Base-by-base conservation (phyloP, 1,140 invertebrate species). In the Elymnias hypermnestra region DNA sequence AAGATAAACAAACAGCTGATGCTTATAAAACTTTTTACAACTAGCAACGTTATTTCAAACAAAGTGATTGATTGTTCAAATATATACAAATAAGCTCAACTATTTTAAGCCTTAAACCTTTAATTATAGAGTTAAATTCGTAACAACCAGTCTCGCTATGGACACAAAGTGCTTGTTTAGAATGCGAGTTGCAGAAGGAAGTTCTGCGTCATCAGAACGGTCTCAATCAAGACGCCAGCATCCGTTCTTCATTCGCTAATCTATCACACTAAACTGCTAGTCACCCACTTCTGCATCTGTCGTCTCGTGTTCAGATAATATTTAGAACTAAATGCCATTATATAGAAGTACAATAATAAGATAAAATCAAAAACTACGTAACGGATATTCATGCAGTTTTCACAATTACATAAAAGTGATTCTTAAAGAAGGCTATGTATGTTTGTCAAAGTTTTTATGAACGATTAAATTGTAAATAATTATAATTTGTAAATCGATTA, bases 171-270 rank as follows among this genome's bases (percentile, higher is more conserved):
- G 33, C 10, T 18, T 36, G 19, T 10, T 36, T 3, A 36, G 21
- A 17, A 12, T 28, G 4, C 23, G 25, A 44, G 14, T 33, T 35
- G 28, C 28, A 46, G 46, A 48, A 64, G 66, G 61, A 63, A 52
- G 37, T 53, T 25, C 18, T 45, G 40, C 55, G 38, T 59, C 53
- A 45, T 46, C 47, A 54, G 35, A 69, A 50, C 58, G 57, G 55
- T 57, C 58, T 62, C 60, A 72, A 71, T 68, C 62, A 67, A 57
- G 60, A 58, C 46, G 54, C 47, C 57, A 52, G 53, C 70, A 68
- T 76, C 68, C 70, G 72, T 57, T 60, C 52, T 54, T 56, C 62
- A 59, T 65, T 61, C 57, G 55, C 57, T 63, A 43, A 76, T 72
- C 68, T 65, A 68, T 76, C 68, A 76, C 57, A 40, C 26, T 48